Percentiles rank a stretch among this genome's conserved stretches.
Conservation (phyloP, 1,140 invertebrate genomes). For the Drosophila persimilis region DNA sequence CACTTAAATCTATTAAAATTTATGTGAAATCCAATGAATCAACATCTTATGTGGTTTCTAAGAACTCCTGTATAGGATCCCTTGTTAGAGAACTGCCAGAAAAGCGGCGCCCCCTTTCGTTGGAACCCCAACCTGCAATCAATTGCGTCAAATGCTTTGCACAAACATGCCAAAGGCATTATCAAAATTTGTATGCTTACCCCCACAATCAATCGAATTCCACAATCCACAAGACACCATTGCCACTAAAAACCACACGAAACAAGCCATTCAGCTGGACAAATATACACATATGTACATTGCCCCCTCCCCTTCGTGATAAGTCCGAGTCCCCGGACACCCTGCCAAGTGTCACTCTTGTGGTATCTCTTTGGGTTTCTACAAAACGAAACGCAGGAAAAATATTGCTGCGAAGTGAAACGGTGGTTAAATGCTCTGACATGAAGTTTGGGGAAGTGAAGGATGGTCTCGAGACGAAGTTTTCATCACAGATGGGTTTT, state of each 20-base stretch:
- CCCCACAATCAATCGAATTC: slow-evolving; percentile 49
- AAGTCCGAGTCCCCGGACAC: background rate
- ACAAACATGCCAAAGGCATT: slow-evolving; percentile 33
- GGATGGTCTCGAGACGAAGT: too few species aligned
- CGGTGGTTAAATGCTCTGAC: too few species aligned
- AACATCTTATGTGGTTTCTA: too few species aligned
- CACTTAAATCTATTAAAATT: too few species aligned
- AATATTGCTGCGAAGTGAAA: too few species aligned
- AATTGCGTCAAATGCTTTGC: slow-evolving; percentile 7
- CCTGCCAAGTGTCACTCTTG: slow-evolving; percentile 15
- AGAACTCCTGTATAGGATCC: background rate
- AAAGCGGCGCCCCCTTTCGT: background rate
- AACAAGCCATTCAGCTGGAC: slow-evolving; percentile 46
- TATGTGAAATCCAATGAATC: too few species aligned
- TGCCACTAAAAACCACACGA: slow-evolving; percentile 22
- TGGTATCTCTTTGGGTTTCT: background rate
- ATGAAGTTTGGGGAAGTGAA: too few species aligned
- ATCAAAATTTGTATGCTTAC: slow-evolving; percentile 57
- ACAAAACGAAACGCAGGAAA: slow-evolving; percentile 2
- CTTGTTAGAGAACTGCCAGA: background rate
- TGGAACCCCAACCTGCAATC: slow-evolving; percentile 24
- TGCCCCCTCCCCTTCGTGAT: slow-evolving; percentile 5
- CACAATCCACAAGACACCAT: slow-evolving; percentile 26
- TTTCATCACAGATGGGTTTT: too few species aligned
- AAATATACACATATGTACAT: slow-evolving; percentile 33